Evolutionary conservation across 2,797 vertebrate genomes (phyloP), one percentile per base, ranked within the genome.

Genomic region (Sebastes kiyomatsui): DNA sequence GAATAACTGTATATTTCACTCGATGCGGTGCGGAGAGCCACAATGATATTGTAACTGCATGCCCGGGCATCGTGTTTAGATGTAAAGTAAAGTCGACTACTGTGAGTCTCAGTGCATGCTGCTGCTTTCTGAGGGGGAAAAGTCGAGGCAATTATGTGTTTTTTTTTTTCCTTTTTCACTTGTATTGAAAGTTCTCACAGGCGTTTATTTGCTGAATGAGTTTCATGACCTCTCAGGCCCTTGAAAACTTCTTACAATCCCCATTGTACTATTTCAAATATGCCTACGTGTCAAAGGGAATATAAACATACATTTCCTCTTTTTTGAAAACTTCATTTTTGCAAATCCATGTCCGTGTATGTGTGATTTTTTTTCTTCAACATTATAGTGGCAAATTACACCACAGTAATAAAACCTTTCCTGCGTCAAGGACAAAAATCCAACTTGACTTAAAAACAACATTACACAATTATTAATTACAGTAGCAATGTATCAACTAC

Each of bases 151-250:
- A 75, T 89, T 72, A 67, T 70, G 46, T 33, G 30, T 78, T 35
- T 58, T 59, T n/a, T 68, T 38, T 49, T 38, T 22, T 20, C 9
- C 11, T 18, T 46, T 54, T 71, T 71, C 20, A 25, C 33, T 72
- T 38, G 11, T 30, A 58, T 69, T 77, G 32, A 67, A 67, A 46
- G 38, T 81, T 85, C 28, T 66, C n/a, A 32, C 10, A 49, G 38
- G 73, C 62, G 72, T 78, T 84, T 82, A 54, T 76, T 80, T 66
- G 27, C 67, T 78, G 67, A 83, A 69, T 85, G 61, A 73, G 52
- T 74, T 82, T 73, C 72, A 30, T 33, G 64, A 75, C 73, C 86
- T 71, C 46, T 33, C 27, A 72, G 62, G 16, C 32, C 66, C 14
- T 65, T 70, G 33, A 79, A 77, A 74, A 32, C 38, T 56, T 30